Base-by-base conservation (phyloP, 2,113 vertebrate genomes). In the Fregata magnificens region DNA sequence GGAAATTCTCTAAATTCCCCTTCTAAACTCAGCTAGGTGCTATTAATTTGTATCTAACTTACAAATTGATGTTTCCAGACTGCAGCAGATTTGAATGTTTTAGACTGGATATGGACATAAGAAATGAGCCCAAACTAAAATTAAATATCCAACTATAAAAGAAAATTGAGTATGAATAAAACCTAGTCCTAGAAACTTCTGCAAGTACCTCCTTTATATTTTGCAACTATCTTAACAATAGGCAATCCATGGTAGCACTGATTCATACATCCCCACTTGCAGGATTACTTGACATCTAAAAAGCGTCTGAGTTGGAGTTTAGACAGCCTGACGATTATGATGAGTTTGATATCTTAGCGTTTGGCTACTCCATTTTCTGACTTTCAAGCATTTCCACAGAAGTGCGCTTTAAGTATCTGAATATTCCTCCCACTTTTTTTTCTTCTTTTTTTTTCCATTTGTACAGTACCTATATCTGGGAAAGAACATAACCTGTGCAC, bases 241-340 rank as follows among this genome's bases (percentile, higher is more conserved):
- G 88, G 69, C 69, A 92, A 95, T 88, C 69, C 81, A 15, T 44
- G 70, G 69, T 40, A 95, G 72, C 88, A 85, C 87, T 97, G 92
- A 97, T 95, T 94, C 88, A 95, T 80, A 93, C 69, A 38, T 83
- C 77, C 34, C 22, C 40, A 49, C 69, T 86, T 94, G 36, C 34
- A 92, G 81, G 77, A 84, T 91, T 89, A 91, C 86, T 89, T 94
- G 89, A 95, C 93, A 96, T 90, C 86, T 96, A 89, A 96, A 91
- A 95, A 91, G 95, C 55, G 0, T 61, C 62, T 91, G 86, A 92
- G 74, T 70, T 94, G 84, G 86, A 95, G 86, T 85, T 96, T 77
- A 87, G 93, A 94, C 91, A 97, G 84, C 36, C 34, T 82, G 95
- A 95, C 1, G 17, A 93, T 82, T 71, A 59, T 31, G 61, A 91